Percentiles rank a stretch among this genome's conserved stretches.
Conservation (phyloP, 2,113 vertebrate genomes). For the Scomber colias region DNA sequence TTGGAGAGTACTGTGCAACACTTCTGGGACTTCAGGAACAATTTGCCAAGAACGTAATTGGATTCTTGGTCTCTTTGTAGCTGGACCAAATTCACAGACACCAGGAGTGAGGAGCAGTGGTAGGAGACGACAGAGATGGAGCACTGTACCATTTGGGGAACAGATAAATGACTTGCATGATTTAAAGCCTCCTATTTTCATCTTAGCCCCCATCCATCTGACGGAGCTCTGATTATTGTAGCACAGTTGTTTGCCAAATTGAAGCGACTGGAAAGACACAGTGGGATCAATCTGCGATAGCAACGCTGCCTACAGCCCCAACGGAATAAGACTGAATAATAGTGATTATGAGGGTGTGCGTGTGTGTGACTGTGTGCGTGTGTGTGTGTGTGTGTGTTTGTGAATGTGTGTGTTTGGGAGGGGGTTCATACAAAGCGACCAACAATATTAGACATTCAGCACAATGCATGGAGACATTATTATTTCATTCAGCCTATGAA, state of each 20-base stretch:
- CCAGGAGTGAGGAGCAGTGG: constrained; percentile 36
- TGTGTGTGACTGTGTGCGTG: neutral
- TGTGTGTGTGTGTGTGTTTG: neutral
- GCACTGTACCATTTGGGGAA: constrained; percentile 24
- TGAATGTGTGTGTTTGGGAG: constrained; percentile 12
- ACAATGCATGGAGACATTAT: neutral
- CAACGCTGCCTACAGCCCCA: constrained; percentile 23
- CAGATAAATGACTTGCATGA: constrained; percentile 69
- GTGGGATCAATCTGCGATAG: constrained; percentile 55
- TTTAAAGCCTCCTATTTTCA: constrained; percentile 63
- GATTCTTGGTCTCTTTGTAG: constrained; percentile 49
- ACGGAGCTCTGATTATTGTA: constrained; percentile 46
- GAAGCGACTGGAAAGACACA: constrained; percentile 52
- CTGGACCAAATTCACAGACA: constrained; percentile 32
- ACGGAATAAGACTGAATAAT: constrained; percentile 16
- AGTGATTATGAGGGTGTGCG: neutral
- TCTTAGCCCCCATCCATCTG: constrained; percentile 41
- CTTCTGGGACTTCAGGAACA: constrained; percentile 39
- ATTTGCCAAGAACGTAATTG: constrained; percentile 51
- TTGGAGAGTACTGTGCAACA: constrained; percentile 12
- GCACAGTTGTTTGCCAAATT: constrained; percentile 61
- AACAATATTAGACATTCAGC: constrained; percentile 25
- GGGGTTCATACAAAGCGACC: constrained; percentile 8
- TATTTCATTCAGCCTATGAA: constrained; percentile 10
- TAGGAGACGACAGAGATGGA: constrained; percentile 54